Evolutionary conservation across 2,888 invertebrate genomes (phyloP).

Genomic region (Tetanocera ferruginea): DNA sequence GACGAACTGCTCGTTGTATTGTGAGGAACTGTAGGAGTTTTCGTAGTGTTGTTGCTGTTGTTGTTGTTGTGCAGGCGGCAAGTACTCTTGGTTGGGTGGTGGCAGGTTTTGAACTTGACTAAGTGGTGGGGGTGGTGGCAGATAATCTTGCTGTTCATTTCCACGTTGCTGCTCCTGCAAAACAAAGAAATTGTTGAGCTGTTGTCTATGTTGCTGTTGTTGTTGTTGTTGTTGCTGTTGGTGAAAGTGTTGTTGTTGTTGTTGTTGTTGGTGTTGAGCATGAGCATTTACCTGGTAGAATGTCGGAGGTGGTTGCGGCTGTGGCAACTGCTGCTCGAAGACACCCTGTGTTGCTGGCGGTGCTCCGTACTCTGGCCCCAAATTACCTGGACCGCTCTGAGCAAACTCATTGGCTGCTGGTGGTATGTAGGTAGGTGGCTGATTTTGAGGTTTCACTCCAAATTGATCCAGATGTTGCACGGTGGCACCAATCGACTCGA

Average conservation of each 20-base stretch:
- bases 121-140: slow-evolving; percentile 48
- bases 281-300: slow-evolving; percentile 50
- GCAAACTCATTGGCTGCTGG: slow-evolving; percentile 74
- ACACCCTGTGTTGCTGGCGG: slow-evolving; percentile 51
- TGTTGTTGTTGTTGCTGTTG: slow-evolving; percentile 30
- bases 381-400: slow-evolving; percentile 49
- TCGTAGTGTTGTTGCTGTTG: slow-evolving; percentile 46
- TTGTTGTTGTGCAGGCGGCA: slow-evolving; percentile 45
- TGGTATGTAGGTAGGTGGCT: slow-evolving; percentile 74
- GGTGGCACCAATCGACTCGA: slow-evolving; percentile 77
- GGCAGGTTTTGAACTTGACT: slow-evolving; percentile 51
- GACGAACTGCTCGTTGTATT: slow-evolving; percentile 55
- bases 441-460: slow-evolving; percentile 72
- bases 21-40: slow-evolving; percentile 56
- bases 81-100: slow-evolving; percentile 52
- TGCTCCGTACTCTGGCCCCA: slow-evolving; percentile 52
- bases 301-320: slow-evolving; percentile 52
- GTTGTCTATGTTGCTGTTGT: background rate
- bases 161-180: slow-evolving; percentile 40
- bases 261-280: slow-evolving; percentile 32
- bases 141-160: slow-evolving; percentile 43
- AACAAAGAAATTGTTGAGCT: background rate
- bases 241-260: slow-evolving; percentile 24
- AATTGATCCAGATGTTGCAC: slow-evolving; percentile 76
- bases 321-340: slow-evolving; percentile 63